Evolutionary conservation across 2,797 vertebrate genomes (phyloP).

Genomic region (Hephaestus fuliginosus): DNA sequence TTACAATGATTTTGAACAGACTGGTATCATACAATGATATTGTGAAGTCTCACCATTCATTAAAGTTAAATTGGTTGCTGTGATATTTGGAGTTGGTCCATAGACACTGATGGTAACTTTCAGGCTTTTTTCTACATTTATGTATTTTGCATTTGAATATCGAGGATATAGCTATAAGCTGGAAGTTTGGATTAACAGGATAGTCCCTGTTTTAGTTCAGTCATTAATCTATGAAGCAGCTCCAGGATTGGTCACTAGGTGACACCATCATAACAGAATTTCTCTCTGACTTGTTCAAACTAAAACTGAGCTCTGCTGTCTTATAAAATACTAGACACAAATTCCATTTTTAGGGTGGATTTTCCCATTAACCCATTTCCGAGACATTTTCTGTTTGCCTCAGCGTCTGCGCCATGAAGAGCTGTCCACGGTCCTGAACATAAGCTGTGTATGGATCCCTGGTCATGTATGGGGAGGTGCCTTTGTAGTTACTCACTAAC

Average conservation of each 20-base stretch:
- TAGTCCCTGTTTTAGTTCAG: background rate
- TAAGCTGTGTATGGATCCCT: conserved; percentile 44
- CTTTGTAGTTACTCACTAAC: conserved; percentile 77
- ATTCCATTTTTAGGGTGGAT: conserved; percentile 10
- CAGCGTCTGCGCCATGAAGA: conserved; percentile 44
- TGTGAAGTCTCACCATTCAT: background rate
- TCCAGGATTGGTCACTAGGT: conserved; percentile 31
- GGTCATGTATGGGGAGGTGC: conserved; percentile 62
- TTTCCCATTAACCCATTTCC: conserved; percentile 21
- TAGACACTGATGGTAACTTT: background rate
- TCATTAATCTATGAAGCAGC: background rate
- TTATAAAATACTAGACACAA: background rate
- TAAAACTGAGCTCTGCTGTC: background rate
- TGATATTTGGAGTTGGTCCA: background rate
- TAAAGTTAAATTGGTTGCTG: background rate
- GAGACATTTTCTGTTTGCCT: conserved; percentile 32
- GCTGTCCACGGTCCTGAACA: conserved; percentile 76
- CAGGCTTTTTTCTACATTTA: background rate
- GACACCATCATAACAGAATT: conserved; percentile 7
- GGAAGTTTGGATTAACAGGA: background rate
- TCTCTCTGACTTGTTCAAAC: background rate
- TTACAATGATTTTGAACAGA: background rate
- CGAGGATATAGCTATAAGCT: background rate
- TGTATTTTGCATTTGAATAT: background rate
- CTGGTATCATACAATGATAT: background rate